A percentile compares a stretch with the other conserved stretches of the same genome.
Evolutionary conservation across 2,113 vertebrate genomes (phyloP).

Genomic region (Leucoraja erinaceus): DNA sequence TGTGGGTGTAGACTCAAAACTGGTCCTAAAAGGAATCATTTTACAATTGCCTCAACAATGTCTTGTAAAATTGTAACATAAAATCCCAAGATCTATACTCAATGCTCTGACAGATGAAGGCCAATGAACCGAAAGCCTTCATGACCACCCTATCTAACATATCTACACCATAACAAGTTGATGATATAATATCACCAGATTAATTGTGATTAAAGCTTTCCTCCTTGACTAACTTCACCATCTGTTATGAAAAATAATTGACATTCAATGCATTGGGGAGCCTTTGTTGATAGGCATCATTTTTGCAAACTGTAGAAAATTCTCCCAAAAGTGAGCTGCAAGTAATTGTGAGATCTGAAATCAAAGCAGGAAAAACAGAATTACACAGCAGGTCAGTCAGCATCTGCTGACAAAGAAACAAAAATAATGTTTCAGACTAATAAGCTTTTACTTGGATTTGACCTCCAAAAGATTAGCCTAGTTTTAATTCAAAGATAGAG

Average conservation of each 20-base stretch:
- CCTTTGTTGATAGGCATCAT: background rate
- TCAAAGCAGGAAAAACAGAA: background rate
- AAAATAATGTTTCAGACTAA: background rate
- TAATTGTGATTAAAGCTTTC: background rate
- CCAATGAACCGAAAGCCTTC: no score
- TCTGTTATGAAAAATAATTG: background rate
- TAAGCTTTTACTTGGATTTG: background rate
- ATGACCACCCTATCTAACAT: no score
- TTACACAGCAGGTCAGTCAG: background rate
- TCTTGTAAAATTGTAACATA: no score
- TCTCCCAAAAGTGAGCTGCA: background rate
- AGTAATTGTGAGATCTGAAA: background rate
- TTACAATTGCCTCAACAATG: conserved; percentile 55
- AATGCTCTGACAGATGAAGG: no score
- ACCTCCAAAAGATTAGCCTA: background rate
- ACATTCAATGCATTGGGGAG: background rate
- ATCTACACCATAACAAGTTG: background rate
- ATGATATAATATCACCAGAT: background rate
- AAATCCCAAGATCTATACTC: no score
- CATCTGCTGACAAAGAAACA: background rate
- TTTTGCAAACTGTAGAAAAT: background rate
- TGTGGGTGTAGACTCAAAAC: conserved; percentile 99
- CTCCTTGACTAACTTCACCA: background rate
- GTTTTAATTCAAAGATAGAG: no score
- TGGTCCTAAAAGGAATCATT: conserved; percentile 99